phyloP scores from a whole-genome alignment of 2,797 vertebrate species.

The Manis pentadactyla region DNA sequence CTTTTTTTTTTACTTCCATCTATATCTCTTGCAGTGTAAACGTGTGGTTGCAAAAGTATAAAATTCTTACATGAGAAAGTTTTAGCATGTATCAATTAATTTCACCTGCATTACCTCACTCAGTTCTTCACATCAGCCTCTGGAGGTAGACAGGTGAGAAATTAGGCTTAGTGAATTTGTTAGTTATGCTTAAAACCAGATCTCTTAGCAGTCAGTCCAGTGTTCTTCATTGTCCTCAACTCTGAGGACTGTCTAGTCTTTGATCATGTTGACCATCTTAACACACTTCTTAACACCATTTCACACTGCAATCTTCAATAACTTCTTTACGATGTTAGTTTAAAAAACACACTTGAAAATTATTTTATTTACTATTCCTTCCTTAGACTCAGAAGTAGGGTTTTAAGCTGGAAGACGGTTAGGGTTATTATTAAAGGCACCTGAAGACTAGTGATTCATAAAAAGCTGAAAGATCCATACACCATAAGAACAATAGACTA shows the following conservation, averaged over 20 bases:
- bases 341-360: not conserved
- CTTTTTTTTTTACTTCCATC: not conserved
- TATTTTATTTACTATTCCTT: not conserved
- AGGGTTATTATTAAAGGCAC: slow-evolving; percentile 4
- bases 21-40: not conserved
- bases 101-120: not conserved
- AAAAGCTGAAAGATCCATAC: not conserved
- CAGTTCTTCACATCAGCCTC: not conserved
- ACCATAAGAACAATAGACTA: not conserved
- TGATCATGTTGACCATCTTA: not conserved
- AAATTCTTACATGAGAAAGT: not conserved
- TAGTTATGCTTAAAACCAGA: not conserved
- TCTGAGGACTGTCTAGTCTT: not conserved
- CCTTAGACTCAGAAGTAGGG: not conserved
- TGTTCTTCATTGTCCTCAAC: not conserved
- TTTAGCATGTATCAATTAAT: not conserved
- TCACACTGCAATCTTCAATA: not conserved
- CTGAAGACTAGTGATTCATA: not conserved
- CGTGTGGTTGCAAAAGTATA: not conserved
- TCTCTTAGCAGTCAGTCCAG: not conserved
- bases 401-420: slow-evolving; percentile 37
- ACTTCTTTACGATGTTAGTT: not conserved
- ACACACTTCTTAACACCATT: not conserved
- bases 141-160: not conserved
- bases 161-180: not conserved